These are phyloP conservation scores for Crotalus horridus DNA, from an alignment of 2,113 vertebrate genomes.

Conservation along the genomic window DNA sequence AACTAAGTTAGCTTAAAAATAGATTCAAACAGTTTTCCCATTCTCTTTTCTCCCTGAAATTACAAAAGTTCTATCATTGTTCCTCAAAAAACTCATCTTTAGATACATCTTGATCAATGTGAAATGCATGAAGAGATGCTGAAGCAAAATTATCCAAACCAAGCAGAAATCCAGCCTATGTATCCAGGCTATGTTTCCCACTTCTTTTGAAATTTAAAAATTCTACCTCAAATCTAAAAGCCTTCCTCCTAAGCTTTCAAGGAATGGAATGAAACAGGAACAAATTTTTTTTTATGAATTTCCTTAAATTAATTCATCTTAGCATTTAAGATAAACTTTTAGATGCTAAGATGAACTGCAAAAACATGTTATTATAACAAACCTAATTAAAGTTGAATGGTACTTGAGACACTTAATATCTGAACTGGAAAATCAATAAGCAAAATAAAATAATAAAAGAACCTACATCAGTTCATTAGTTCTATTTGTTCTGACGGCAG, in stretches of 20 bases:
- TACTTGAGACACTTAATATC: not conserved
- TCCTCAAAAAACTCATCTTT: not conserved
- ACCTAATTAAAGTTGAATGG: constrained; percentile 16
- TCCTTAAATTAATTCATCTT: not conserved
- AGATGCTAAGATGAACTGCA: not conserved
- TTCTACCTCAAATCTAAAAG: not conserved
- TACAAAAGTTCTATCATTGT: not conserved
- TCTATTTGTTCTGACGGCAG: constrained; percentile 16
- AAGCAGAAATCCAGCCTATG: not conserved
- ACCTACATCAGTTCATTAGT: constrained; percentile 1
- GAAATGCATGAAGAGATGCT: not conserved
- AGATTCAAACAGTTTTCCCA: not conserved
- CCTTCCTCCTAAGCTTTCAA: not conserved
- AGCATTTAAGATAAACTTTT: not conserved
- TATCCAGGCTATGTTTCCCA: not conserved
- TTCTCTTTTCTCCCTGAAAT: not conserved
- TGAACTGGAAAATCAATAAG: constrained; percentile 14
- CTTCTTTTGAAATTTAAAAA: not conserved
- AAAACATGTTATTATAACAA: not conserved
- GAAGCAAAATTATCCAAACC: not conserved
- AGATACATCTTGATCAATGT: not conserved
- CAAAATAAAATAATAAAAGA: constrained; percentile 25
- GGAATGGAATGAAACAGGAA: not conserved
- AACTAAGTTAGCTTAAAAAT: not conserved
- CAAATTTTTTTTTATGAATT: not conserved